These are phyloP conservation scores for Conus canariensis DNA, from an alignment of 2,888 invertebrate species.

Conservation along the genomic window DNA sequence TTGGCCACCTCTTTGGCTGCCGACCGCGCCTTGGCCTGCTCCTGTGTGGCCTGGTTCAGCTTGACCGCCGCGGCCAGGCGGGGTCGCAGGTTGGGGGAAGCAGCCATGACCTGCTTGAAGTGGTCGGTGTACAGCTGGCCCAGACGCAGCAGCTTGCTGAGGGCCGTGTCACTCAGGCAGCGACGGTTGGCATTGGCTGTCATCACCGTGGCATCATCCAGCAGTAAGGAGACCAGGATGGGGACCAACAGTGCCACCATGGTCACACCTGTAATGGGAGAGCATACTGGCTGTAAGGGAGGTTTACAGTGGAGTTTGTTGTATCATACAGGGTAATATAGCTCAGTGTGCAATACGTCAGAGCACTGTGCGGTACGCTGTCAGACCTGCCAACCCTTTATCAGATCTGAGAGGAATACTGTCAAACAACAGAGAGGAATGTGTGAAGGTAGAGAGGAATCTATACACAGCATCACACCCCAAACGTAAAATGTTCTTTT, in stretches of 20 bases:
- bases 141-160: slow-evolving; percentile 93
- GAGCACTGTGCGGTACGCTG: too few relatives aligned
- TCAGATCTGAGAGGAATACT: too few relatives aligned
- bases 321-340: too few relatives aligned
- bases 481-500: too few relatives aligned
- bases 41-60: slow-evolving; percentile 83
- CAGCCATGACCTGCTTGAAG: slow-evolving; percentile 93
- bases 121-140: slow-evolving; percentile 96
- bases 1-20: slow-evolving; percentile 79
- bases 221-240: slow-evolving; percentile 90
- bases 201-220: slow-evolving; percentile 80
- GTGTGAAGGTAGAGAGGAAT: too few relatives aligned
- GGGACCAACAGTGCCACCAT: slow-evolving; percentile 94
- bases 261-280: slow-evolving; percentile 88
- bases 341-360: too few relatives aligned
- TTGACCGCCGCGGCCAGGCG: slow-evolving; percentile 93
- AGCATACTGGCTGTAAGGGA: slow-evolving; percentile 28
- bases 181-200: slow-evolving; percentile 70
- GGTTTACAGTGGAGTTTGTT: neutral
- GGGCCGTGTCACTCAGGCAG: slow-evolving; percentile 90
- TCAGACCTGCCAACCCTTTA: too few relatives aligned
- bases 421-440: too few relatives aligned
- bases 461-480: too few relatives aligned
- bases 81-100: slow-evolving; percentile 88
- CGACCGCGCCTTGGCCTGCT: slow-evolving; percentile 50